phyloP scores from a whole-genome alignment of 2,113 vertebrate species.

The Sebastes fasciatus region DNA sequence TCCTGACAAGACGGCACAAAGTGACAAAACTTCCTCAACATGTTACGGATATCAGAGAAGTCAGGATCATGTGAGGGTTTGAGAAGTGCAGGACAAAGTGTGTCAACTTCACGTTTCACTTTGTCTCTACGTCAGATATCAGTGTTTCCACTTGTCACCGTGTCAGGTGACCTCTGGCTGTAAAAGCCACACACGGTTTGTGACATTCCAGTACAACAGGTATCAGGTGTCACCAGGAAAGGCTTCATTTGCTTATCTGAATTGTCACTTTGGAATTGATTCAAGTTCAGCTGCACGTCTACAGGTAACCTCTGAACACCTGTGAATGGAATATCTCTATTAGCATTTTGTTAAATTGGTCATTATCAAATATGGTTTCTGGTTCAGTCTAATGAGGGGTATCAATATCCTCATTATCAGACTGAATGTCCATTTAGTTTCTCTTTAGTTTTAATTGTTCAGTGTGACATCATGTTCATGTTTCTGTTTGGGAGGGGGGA shows the following conservation, averaged over 20 bases:
- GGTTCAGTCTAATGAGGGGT: background rate
- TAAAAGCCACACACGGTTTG: background rate
- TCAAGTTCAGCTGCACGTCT: background rate
- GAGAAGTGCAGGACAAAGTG: background rate
- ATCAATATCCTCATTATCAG: background rate
- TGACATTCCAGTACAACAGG: background rate
- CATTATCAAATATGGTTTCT: background rate
- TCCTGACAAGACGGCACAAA: conserved; percentile 10
- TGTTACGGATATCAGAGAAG: background rate
- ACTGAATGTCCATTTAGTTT: background rate
- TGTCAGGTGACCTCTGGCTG: background rate
- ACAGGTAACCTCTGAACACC: background rate
- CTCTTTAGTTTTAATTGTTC: background rate
- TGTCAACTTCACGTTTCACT: background rate
- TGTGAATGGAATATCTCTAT: background rate
- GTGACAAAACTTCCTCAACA: background rate
- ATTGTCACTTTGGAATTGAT: too few relatives aligned
- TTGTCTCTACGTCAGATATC: background rate
- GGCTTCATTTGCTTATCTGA: background rate
- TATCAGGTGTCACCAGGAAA: background rate
- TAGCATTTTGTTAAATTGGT: background rate
- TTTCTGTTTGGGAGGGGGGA: too few relatives aligned
- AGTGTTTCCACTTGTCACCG: background rate
- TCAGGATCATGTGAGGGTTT: background rate
- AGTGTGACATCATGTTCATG: background rate